phyloP scores from a whole-genome alignment of 2,113 vertebrate species.

The Oceanites oceanicus region DNA sequence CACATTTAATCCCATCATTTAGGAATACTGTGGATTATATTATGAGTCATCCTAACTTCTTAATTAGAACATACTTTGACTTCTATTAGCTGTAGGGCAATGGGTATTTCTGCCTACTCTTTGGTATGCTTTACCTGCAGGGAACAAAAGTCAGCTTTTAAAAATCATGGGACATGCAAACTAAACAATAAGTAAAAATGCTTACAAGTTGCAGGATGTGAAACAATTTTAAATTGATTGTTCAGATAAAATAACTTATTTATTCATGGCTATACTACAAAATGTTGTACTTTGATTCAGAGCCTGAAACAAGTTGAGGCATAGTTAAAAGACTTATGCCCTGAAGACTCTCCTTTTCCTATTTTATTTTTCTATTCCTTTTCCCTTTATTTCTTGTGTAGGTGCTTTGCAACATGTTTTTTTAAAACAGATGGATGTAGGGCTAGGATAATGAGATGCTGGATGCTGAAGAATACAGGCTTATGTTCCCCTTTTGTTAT shows the following conservation, averaged over 20 bases:
- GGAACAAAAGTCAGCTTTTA: neutral
- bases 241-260: neutral
- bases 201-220: neutral
- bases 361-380: neutral
- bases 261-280: neutral
- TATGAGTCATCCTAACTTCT: slow-evolving; percentile 12
- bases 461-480: neutral
- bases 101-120: neutral
- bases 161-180: neutral
- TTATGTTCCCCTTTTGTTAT: neutral
- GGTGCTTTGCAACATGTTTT: neutral
- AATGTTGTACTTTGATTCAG: neutral
- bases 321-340: neutral
- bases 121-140: neutral
- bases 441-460: neutral
- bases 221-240: neutral
- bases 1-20: neutral
- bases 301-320: neutral
- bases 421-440: neutral
- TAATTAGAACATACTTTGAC: slow-evolving; percentile 20
- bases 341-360: neutral
- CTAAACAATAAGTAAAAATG: neutral
- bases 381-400: neutral
- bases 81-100: neutral
- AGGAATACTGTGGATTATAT: neutral